These are phyloP conservation scores for Philotrypesis tridentata DNA, from an alignment of 1,140 invertebrate genomes.

Conservation along the genomic window DNA sequence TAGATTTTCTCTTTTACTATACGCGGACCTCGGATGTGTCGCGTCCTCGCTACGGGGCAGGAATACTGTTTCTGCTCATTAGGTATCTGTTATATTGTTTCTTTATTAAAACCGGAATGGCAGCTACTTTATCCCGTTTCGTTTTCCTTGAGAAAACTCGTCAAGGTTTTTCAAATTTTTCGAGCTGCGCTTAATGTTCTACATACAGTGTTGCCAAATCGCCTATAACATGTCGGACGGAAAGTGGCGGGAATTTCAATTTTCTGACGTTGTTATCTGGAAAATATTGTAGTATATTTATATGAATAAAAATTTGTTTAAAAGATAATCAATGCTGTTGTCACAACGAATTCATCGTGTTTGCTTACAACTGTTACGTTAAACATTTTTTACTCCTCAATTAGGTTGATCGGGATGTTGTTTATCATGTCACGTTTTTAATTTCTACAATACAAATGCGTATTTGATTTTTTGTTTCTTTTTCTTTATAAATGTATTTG, in stretches of 20 bases:
- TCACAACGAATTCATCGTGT: not conserved
- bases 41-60: not conserved
- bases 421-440: too few relatives aligned
- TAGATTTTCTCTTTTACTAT: not conserved
- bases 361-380: not conserved
- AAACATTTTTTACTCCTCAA: too few relatives aligned
- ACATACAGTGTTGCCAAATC: conserved; percentile 25
- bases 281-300: conserved; percentile 21
- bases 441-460: too few relatives aligned
- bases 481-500: too few relatives aligned
- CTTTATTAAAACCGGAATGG: not conserved
- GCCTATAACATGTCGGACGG: not conserved
- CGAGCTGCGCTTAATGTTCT: not conserved
- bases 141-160: not conserved
- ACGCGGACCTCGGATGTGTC: not conserved
- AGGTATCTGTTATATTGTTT: not conserved
- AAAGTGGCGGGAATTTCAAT: conserved; percentile 16
- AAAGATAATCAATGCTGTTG: not conserved
- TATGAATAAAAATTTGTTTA: conserved; percentile 29
- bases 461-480: too few relatives aligned
- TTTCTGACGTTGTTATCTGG: conserved; percentile 1
- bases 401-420: not conserved
- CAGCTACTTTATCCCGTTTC: not conserved
- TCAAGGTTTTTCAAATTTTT: conserved; percentile 26
- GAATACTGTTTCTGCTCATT: not conserved